A percentile compares a stretch with the other conserved stretches of the same genome.
Conservation (phyloP, 2,888 invertebrate species). For the Strigamia transsilvanica region DNA sequence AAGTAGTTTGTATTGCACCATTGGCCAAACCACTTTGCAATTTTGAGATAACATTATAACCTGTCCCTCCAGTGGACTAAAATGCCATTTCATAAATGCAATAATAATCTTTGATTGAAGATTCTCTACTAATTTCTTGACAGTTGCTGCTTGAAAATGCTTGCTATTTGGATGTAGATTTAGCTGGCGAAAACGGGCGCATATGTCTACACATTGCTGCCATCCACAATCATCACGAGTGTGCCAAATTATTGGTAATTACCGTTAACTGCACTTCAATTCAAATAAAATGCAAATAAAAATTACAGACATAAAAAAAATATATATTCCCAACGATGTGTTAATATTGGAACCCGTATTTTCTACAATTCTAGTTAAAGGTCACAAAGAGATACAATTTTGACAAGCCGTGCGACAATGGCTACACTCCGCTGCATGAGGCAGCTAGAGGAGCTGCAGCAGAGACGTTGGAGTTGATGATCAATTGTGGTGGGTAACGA, state of each 20-base stretch:
- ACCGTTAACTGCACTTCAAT: neutral
- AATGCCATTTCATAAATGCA: too few species aligned
- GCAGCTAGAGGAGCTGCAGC: slow-evolving; percentile 90
- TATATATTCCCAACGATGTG: too few species aligned
- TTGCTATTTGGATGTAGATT: neutral
- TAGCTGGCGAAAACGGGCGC: slow-evolving; percentile 76
- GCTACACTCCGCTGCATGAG: slow-evolving; percentile 89
- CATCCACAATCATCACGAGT: slow-evolving; percentile 82
- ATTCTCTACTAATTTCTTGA: neutral
- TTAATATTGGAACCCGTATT: too few species aligned
- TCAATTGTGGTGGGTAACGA: slow-evolving; percentile 74
- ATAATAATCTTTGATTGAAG: too few species aligned
- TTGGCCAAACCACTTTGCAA: too few species aligned
- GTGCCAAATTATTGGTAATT: slow-evolving; percentile 80
- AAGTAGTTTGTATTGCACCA: too few species aligned
- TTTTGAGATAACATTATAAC: too few species aligned
- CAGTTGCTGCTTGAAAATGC: neutral
- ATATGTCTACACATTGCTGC: slow-evolving; percentile 86
- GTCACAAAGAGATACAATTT: neutral
- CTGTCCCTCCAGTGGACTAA: too few species aligned
- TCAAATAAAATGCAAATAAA: neutral
- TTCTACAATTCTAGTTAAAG: neutral
- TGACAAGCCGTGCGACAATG: slow-evolving; percentile 79
- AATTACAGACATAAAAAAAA: too few species aligned
- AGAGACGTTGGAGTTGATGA: slow-evolving; percentile 81